A percentile compares a stretch with the other conserved stretches of the same genome.
These are phyloP conservation scores for Leptonema lineaticorne DNA, from an alignment of 1,140 invertebrate species.

Conservation along the genomic window DNA sequence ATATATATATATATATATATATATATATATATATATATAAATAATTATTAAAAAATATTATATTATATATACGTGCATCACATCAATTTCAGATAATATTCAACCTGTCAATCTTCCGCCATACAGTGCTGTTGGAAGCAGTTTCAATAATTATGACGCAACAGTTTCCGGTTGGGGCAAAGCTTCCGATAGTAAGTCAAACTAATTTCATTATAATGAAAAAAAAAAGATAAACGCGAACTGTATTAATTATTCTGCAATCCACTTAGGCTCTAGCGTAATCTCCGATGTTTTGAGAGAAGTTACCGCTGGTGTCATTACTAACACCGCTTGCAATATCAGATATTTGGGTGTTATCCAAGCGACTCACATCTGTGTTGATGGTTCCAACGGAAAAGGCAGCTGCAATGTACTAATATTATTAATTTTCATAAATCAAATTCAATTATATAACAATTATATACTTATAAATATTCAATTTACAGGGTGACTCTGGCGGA, in stretches of 20 bases:
- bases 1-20: too few species aligned
- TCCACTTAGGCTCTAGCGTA: conserved; percentile 6
- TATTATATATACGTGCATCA: too few species aligned
- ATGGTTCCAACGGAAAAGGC: conserved; percentile 47
- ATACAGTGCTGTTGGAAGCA: conserved; percentile 46
- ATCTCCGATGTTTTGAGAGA: conserved; percentile 37
- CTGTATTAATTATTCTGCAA: neutral
- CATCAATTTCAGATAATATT: conserved; percentile 55
- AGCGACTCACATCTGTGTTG: conserved; percentile 54
- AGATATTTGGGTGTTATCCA: conserved; percentile 46
- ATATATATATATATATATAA: too few species aligned
- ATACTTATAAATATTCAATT: conserved; percentile 5
- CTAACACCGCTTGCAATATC: conserved; percentile 45
- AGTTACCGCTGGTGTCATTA: conserved; percentile 43
- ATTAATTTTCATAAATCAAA: neutral
- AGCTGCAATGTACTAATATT: conserved; percentile 34
- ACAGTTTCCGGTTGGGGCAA: conserved; percentile 57
- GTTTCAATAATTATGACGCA: conserved; percentile 48
- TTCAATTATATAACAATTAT: neutral
- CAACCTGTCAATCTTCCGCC: conserved; percentile 51
- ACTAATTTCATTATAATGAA: conserved; percentile 1
- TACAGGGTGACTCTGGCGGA: conserved; percentile 54
- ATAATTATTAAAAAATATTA: too few species aligned
- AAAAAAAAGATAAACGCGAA: neutral
- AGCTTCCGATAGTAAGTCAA: conserved; percentile 46